A percentile compares a stretch with the other conserved stretches of the same genome.
phyloP scores from a whole-genome alignment of 2,113 vertebrate genomes.

The Sterna hirundo region DNA sequence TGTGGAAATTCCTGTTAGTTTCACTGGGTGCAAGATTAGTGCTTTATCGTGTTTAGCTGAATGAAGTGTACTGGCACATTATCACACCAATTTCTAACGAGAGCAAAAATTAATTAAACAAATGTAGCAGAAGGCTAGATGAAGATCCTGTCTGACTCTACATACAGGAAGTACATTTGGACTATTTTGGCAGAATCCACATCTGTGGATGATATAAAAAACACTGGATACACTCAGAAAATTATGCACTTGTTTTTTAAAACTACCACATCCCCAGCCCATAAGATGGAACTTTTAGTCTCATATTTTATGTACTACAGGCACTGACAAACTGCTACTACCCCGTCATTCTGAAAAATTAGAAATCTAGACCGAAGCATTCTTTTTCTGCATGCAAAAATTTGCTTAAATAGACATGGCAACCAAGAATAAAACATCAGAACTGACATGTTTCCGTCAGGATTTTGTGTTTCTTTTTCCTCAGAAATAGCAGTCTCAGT shows the following conservation, averaged over 20 bases:
- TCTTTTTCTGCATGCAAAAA: background rate
- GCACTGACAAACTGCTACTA: background rate
- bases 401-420: background rate
- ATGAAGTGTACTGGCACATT: background rate
- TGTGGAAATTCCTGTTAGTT: background rate
- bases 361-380: background rate
- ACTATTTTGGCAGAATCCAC: background rate
- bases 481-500: background rate
- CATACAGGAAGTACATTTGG: background rate
- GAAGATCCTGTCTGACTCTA: background rate
- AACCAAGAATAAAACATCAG: slow-evolving; percentile 5
- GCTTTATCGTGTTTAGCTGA: background rate
- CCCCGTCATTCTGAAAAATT: background rate
- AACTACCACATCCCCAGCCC: background rate
- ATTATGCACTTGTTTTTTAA: background rate
- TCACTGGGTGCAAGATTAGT: background rate
- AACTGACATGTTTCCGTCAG: background rate
- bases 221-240: background rate
- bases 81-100: background rate
- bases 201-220: background rate
- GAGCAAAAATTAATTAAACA: background rate
- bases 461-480: background rate
- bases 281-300: background rate
- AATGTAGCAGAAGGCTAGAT: background rate
- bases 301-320: background rate